Base-by-base conservation (phyloP, 2,113 vertebrate species). In the Microcebus ravelobensis region DNA sequence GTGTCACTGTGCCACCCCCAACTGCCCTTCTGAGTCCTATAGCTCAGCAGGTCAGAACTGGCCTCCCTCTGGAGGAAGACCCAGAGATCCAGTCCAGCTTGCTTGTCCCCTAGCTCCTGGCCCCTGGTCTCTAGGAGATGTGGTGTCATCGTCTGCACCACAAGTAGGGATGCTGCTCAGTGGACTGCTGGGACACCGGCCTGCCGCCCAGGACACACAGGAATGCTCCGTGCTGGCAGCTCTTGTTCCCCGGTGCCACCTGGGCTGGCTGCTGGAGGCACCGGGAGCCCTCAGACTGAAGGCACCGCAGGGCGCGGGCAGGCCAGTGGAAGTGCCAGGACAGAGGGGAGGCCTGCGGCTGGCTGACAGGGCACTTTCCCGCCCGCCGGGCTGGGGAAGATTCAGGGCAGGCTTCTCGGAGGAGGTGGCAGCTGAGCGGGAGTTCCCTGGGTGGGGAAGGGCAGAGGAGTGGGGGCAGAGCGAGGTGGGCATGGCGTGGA, bases 81-180 rank as follows among this genome's bases (percentile, higher is more conserved):
- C 1, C 4, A 3, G 52, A 55, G 6, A 0, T 48, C 25, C 0
- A 0, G 6, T 11, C 31, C 39, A 39, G 6, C 4, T 12, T 76
- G 8, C 9, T 13, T 1, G 9, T 13, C 36, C 50, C 27, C 48
- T 14, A 3, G 17, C 0, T 23, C 83, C 65, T 7, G 4, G 65
- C 48, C 73, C 21, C 63, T 55, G 14, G 3, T 1, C 1, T 21
- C 45, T 10, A n/a, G 18, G 52, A 42, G 59, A 8, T 12, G 10
- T 3, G 4, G 5, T 11, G 10, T 12, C 63, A 48, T 34, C 5
- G 8, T 67, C 55, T 25, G 1, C 8, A 6, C 15, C 12, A 42
- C 48, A 42, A 13, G 59, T 21, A 4, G 1, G 34, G 6, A 15
- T 0, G 4, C n/a, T 36, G 8, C 8, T 10, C 2, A 0, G 23